Evolutionary conservation across 2,113 vertebrate genomes (phyloP), one percentile per base, ranked within the genome.

Genomic region (Rhizomys pruinosus): DNA sequence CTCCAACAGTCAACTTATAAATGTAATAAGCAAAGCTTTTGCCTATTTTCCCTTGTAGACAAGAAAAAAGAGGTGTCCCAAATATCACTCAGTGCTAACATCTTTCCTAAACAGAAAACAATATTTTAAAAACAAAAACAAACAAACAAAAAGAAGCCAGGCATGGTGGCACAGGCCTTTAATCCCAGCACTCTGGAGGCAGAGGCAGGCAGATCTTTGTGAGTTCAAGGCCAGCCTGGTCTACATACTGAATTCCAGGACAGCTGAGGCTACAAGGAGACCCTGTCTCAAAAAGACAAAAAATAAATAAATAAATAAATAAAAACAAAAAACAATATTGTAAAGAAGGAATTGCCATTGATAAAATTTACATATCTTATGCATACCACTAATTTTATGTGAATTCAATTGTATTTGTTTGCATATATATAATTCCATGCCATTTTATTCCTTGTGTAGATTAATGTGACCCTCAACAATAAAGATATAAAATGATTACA

Each of bases 291-390:
- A n/a, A n/a, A n/a, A n/a, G n/a, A n/a, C n/a, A n/a, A n/a, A n/a
- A n/a, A n/a, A n/a, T n/a, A n/a, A n/a, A n/a, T n/a, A n/a, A n/a
- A n/a, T n/a, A n/a, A n/a, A n/a, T n/a, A n/a, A n/a, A n/a, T n/a
- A n/a, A n/a, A n/a, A n/a, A n/a, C 1, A 39, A 74, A 73, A 88
- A 39, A 57, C 4, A 79, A 25, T 64, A n/a, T 86, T 55, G 93
- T 37, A 94, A 78, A 27, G 69, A 82, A 22, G 66, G 95, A 87
- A 89, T 74, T 77, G 47, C 74, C 16, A 66, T 34, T 68, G 32
- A 80, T 29, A 59, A 12, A 88, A 71, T 69, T 15, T 17, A 77
- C 20, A 85, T 20, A 71, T 52, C 4, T 47, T 76, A 47, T 44
- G 94, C n/a, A 88, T n/a, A 82, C 74, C 12, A 63, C 25, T 85